phyloP scores from a whole-genome alignment of 2,797 vertebrate species.

The Poeciliopsis presidionis region DNA sequence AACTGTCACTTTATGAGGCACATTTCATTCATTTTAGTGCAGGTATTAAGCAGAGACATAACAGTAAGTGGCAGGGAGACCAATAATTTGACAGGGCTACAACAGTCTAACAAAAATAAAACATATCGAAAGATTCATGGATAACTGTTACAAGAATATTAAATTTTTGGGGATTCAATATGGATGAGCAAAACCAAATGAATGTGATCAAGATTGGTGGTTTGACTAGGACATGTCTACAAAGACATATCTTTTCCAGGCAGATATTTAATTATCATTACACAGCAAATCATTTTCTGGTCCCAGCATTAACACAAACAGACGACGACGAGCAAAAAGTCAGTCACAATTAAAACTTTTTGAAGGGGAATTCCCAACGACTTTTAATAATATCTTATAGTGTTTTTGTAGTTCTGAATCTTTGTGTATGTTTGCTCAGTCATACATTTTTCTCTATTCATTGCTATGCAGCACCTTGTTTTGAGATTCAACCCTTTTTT shows the following conservation, averaged over 20 bases:
- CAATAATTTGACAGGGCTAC: not conserved
- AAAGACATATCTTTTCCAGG: not conserved
- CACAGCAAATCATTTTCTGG: conserved; percentile 30
- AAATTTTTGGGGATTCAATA: conserved; percentile 1
- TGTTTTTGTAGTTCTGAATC: conserved; percentile 42
- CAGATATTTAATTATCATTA: conserved; percentile 19
- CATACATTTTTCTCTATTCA: conserved; percentile 42
- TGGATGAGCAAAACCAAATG: conserved; percentile 45
- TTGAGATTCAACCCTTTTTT: conserved; percentile 55
- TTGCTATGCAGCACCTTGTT: conserved; percentile 51
- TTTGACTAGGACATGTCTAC: conserved; percentile 38
- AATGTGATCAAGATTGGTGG: not conserved
- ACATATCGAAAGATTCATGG: not conserved
- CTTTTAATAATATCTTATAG: conserved; percentile 51
- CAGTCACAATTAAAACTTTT: conserved; percentile 51
- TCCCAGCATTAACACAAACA: conserved; percentile 5
- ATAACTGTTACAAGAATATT: not conserved
- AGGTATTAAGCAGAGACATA: not conserved
- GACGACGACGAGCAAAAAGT: conserved; percentile 20
- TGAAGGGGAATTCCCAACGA: conserved; percentile 29
- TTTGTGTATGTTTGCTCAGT: conserved; percentile 52
- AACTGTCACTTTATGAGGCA: conserved; percentile 20
- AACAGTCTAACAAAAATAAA: not conserved
- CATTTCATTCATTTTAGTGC: not conserved
- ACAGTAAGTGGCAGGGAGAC: not conserved